These are phyloP conservation scores for Oryzias sinensis DNA, from an alignment of 2,797 vertebrate genomes.

Conservation along the genomic window DNA sequence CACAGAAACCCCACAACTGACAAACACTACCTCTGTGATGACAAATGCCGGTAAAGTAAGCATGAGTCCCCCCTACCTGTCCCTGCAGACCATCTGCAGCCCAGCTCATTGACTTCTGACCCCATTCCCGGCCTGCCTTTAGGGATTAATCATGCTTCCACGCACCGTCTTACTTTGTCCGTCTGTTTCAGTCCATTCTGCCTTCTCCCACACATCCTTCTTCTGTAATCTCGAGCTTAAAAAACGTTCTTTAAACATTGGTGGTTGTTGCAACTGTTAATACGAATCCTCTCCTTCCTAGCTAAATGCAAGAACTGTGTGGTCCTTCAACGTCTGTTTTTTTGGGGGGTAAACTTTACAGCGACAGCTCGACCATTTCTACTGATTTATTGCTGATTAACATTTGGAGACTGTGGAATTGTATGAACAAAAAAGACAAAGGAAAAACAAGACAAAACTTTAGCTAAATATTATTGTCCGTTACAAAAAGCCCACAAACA, in stretches of 20 bases:
- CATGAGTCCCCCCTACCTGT: constrained; percentile 35
- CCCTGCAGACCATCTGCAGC: constrained; percentile 57
- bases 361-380: constrained; percentile 1
- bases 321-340: constrained; percentile 29
- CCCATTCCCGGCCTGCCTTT: constrained; percentile 58
- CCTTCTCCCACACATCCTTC: constrained; percentile 38
- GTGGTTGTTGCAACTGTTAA: constrained; percentile 30
- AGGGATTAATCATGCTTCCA: constrained; percentile 85
- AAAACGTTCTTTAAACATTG: constrained; percentile 32
- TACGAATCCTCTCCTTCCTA: constrained; percentile 17
- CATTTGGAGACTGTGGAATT: constrained; percentile 56
- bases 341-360: constrained; percentile 8
- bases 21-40: constrained; percentile 12
- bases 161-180: constrained; percentile 53
- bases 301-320: constrained; percentile 22
- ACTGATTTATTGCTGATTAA: constrained; percentile 26
- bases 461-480: constrained; percentile 43
- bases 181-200: constrained; percentile 23
- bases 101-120: constrained; percentile 60
- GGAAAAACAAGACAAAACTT: constrained; percentile 45
- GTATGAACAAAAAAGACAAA: constrained; percentile 20
- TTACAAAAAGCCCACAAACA: constrained; percentile 34
- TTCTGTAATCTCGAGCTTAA: constrained; percentile 39
- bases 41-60: constrained; percentile 10
- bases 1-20: constrained; percentile 17